These are phyloP conservation scores for Xiphophorus couchianus DNA, from an alignment of 2,113 vertebrate species.

Conservation along the genomic window DNA sequence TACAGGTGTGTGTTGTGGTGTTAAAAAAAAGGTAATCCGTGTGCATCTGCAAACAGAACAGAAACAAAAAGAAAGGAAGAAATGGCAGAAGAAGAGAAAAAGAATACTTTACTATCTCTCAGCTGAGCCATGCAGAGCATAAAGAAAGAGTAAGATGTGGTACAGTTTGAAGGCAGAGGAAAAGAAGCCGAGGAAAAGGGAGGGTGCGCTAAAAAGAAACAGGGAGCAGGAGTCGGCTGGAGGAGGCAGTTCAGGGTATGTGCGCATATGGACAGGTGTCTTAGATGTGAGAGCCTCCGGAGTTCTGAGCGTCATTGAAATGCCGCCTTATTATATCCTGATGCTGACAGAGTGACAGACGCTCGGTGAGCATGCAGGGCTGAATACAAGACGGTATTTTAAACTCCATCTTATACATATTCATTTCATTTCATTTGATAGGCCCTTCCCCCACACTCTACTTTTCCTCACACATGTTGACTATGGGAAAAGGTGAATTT, in stretches of 20 bases:
- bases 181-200: conserved; percentile 14
- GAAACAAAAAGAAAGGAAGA: conserved; percentile 5
- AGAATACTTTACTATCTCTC: conserved; percentile 54
- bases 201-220: conserved; percentile 46
- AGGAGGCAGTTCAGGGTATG: conserved; percentile 42
- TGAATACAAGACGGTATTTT: conserved; percentile 70
- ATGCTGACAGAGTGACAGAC: conserved; percentile 68
- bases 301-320: conserved; percentile 59
- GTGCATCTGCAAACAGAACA: conserved; percentile 32
- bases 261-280: conserved; percentile 67
- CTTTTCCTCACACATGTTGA: conserved; percentile 48
- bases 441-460: conserved; percentile 57
- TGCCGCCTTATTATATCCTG: conserved; percentile 69
- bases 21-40: conserved; percentile 14
- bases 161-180: conserved; percentile 56
- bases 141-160: conserved; percentile 50
- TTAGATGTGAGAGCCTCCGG: conserved; percentile 66
- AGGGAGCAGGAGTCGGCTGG: conserved; percentile 43
- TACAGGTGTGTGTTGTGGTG: conserved; percentile 34
- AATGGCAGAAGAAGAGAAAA: conserved; percentile 18
- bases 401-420: conserved; percentile 69
- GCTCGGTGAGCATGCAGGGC: conserved; percentile 47
- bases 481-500: conserved; percentile 38
- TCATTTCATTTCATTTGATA: conserved; percentile 74
- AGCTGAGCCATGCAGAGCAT: conserved; percentile 45